phyloP scores from a whole-genome alignment of 2,888 invertebrate genomes.

The Troglohyphantes excavatus region DNA sequence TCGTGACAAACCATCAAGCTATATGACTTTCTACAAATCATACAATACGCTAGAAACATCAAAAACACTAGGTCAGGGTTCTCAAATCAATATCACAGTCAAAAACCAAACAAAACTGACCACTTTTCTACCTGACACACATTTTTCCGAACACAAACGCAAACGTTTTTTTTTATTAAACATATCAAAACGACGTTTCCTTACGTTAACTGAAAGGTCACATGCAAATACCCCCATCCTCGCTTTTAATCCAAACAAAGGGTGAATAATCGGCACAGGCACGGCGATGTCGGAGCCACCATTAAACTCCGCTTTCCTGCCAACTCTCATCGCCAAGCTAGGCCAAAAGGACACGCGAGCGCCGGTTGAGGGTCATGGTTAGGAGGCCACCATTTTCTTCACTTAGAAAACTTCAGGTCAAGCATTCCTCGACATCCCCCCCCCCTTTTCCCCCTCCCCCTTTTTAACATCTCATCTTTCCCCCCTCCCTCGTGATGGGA shows the following conservation, averaged over 20 bases:
- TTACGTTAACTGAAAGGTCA: too few relatives aligned
- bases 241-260: not conserved
- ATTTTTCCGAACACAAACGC: too few relatives aligned
- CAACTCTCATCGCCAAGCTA: constrained; percentile 3
- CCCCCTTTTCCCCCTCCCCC: not conserved
- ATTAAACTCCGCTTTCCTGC: constrained; percentile 39
- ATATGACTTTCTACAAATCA: too few relatives aligned
- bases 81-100: too few relatives aligned
- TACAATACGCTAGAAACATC: too few relatives aligned
- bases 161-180: too few relatives aligned
- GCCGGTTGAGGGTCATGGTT: constrained; percentile 76
- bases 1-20: too few relatives aligned
- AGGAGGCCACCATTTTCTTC: constrained; percentile 57
- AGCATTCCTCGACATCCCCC: constrained; percentile 20
- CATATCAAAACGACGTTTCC: too few relatives aligned
- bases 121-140: too few relatives aligned
- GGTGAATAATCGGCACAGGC: constrained; percentile 21
- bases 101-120: too few relatives aligned
- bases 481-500: constrained; percentile 21
- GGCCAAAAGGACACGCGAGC: constrained; percentile 76
- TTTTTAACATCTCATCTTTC: constrained; percentile 44
- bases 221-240: not conserved
- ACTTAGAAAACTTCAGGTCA: constrained; percentile 53
- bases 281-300: constrained; percentile 14
- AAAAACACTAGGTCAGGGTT: too few relatives aligned